phyloP scores from a whole-genome alignment of 92 coral and sea anemone species.

The Ricordea florida region DNA sequence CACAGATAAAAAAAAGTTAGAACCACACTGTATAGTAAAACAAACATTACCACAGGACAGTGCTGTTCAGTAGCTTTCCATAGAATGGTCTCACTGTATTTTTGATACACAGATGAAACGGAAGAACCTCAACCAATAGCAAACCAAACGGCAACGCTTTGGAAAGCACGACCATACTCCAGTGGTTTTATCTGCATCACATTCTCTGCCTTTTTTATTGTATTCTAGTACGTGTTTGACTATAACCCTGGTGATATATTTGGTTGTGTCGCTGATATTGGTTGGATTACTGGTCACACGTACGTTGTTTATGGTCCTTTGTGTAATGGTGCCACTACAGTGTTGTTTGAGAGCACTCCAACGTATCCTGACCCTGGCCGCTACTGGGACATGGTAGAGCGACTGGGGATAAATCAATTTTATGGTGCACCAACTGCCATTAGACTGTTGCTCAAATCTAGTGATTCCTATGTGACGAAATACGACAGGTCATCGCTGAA shows the following conservation, averaged over 20 bases:
- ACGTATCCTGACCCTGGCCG: slow-evolving; percentile 99
- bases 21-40: too few relatives aligned
- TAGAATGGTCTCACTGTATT: not conserved
- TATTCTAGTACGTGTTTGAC: slow-evolving; percentile 82
- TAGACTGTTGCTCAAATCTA: slow-evolving; percentile 81
- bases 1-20: too few relatives aligned
- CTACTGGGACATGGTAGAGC: slow-evolving; percentile 97
- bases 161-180: too few relatives aligned
- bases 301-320: slow-evolving; percentile 97
- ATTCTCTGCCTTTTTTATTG: not conserved
- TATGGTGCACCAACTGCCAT: slow-evolving; percentile 97
- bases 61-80: not conserved
- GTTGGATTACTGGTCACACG: slow-evolving; percentile 98
- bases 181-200: not conserved
- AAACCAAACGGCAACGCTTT: too few relatives aligned
- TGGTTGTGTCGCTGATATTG: slow-evolving; percentile 97
- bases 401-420: slow-evolving; percentile 83
- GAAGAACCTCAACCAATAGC: too few relatives aligned
- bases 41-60: too few relatives aligned
- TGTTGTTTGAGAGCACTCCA: slow-evolving; percentile 95
- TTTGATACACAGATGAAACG: too few relatives aligned
- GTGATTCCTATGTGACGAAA: slow-evolving; percentile 83
- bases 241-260: slow-evolving; percentile 89
- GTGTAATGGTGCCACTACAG: slow-evolving; percentile 93
- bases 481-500: slow-evolving; percentile 92